phyloP scores from a whole-genome alignment of 2,888 invertebrate genomes.

The Griposia aprilina region DNA sequence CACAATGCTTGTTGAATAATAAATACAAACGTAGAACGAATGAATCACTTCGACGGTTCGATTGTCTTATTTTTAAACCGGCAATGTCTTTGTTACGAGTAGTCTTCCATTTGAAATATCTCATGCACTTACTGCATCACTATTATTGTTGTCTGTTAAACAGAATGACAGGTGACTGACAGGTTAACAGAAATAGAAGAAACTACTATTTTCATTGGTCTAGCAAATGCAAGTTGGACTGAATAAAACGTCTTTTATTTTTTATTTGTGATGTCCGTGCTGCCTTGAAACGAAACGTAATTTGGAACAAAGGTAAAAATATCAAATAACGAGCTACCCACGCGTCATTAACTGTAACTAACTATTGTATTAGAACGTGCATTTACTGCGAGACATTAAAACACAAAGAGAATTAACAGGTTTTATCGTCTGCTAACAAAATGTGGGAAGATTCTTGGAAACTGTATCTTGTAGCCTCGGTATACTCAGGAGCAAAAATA shows the following conservation, averaged over 20 bases:
- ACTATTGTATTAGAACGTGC: constrained; percentile 30
- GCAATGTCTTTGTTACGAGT: constrained; percentile 28
- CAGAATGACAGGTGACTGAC: constrained; percentile 39
- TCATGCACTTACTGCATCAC: constrained; percentile 27
- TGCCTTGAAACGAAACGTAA: constrained; percentile 2
- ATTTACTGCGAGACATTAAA: constrained; percentile 32
- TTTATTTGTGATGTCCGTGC: too few relatives aligned
- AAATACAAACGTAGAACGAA: constrained; percentile 28
- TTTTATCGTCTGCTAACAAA: constrained; percentile 27
- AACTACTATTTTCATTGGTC: not conserved
- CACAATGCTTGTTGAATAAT: constrained; percentile 54
- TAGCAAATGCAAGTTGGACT: not conserved
- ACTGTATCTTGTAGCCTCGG: not conserved
- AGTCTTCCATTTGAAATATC: constrained; percentile 20
- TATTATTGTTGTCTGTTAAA: constrained; percentile 3
- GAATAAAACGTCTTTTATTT: not conserved
- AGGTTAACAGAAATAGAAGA: constrained; percentile 17
- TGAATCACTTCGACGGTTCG: constrained; percentile 39
- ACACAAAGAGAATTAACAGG: constrained; percentile 33
- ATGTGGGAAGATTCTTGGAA: constrained; percentile 26
- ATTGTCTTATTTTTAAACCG: constrained; percentile 52
- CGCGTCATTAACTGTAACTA: constrained; percentile 16
- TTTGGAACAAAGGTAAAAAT: constrained; percentile 22
- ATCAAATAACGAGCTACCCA: constrained; percentile 18
- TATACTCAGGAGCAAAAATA: not conserved